These are phyloP conservation scores for Drosophila pseudotalamancana DNA, from an alignment of 2,888 invertebrate species.

Conservation along the genomic window DNA sequence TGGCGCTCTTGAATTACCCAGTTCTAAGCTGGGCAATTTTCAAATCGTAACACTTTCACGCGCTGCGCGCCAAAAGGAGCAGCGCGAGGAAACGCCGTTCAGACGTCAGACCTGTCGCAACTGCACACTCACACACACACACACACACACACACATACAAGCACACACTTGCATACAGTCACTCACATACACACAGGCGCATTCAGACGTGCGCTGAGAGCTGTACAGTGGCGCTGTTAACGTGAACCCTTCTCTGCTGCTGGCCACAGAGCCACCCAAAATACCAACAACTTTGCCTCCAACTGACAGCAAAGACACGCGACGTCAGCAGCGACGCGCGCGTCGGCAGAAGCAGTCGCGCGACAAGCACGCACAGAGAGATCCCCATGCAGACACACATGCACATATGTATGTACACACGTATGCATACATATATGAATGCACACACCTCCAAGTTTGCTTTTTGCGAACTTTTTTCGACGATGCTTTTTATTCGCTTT, in stretches of 20 bases:
- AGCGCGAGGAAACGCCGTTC: conserved; percentile 43
- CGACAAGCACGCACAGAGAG: conserved; percentile 66
- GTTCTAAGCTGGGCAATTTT: conserved; percentile 73
- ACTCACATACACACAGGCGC: not conserved
- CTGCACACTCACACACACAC: conserved; percentile 34
- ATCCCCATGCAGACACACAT: conserved; percentile 14
- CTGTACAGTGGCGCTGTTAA: conserved; percentile 39
- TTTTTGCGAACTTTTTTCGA: conserved; percentile 70
- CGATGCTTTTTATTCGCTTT: conserved; percentile 66
- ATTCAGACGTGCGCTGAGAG: conserved; percentile 16
- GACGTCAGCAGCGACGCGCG: conserved; percentile 63
- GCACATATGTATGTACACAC: not conserved
- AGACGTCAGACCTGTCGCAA: conserved; percentile 67
- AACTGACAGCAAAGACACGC: conserved; percentile 62
- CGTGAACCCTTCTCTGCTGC: conserved; percentile 54
- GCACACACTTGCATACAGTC: conserved; percentile 1
- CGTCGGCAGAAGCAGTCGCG: conserved; percentile 63
- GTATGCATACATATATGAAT: conserved; percentile 1
- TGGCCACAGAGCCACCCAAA: conserved; percentile 42
- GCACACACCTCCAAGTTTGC: conserved; percentile 52
- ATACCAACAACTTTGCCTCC: conserved; percentile 41
- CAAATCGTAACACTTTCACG: conserved; percentile 77
- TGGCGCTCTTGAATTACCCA: conserved; percentile 64
- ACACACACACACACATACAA: not conserved
- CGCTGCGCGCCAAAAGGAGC: conserved; percentile 60